These are phyloP conservation scores for Sycophila texana DNA, from an alignment of 2,888 invertebrate genomes.

Conservation along the genomic window DNA sequence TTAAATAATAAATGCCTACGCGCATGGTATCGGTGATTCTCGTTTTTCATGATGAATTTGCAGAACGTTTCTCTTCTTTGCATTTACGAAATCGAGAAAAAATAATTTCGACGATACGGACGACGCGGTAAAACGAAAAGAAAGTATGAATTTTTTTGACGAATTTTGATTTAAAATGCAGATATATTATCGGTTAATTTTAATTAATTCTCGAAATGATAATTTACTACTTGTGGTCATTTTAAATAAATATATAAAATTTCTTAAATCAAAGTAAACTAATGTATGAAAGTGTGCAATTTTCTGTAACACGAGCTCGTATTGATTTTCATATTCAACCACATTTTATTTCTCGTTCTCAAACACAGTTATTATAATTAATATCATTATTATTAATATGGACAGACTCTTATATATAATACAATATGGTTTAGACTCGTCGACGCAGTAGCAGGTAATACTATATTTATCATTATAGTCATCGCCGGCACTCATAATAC, in stretches of 20 bases:
- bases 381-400: constrained; percentile 75
- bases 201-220: too few relatives aligned
- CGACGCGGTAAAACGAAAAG: not conserved
- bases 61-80: not conserved
- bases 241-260: not conserved
- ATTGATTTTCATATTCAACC: constrained; percentile 74
- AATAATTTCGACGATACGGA: not conserved
- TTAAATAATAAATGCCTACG: not conserved
- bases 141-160: not conserved
- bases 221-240: too few relatives aligned
- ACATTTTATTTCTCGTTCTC: constrained; percentile 77
- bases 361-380: constrained; percentile 77
- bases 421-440: constrained; percentile 75
- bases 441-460: constrained; percentile 75
- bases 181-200: too few relatives aligned
- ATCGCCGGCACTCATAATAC: constrained; percentile 69
- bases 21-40: not conserved
- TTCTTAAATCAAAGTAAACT: constrained; percentile 29
- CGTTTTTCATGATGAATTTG: not conserved
- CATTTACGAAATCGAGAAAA: not conserved
- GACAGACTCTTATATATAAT: constrained; percentile 76
- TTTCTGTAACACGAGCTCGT: constrained; percentile 56
- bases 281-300: constrained; percentile 1
- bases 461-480: constrained; percentile 73
- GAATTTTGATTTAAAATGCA: too few relatives aligned